Percentiles rank a stretch among this genome's conserved stretches.
Evolutionary conservation across 2,113 vertebrate genomes (phyloP).

Genomic region (Probosciger aterrimus): DNA sequence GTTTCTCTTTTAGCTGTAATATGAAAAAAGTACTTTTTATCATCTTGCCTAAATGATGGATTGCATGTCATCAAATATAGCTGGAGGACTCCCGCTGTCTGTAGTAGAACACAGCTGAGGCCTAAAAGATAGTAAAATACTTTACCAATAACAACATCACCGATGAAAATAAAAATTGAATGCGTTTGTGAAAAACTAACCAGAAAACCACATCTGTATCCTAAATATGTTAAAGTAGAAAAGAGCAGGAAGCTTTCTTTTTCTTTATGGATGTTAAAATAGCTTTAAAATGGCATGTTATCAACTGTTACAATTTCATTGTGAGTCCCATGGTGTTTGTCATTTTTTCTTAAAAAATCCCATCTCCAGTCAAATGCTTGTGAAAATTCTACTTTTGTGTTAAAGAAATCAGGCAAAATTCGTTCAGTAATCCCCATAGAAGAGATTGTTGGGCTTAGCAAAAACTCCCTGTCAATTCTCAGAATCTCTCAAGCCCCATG

Average conservation of each 20-base stretch:
- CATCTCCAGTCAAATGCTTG: background rate
- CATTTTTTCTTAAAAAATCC: background rate
- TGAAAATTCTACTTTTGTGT: background rate
- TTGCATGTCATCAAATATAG: background rate
- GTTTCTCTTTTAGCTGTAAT: background rate
- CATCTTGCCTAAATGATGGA: background rate
- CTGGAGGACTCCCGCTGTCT: background rate
- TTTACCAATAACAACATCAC: background rate
- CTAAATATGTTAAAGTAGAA: background rate
- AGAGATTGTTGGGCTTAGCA: background rate
- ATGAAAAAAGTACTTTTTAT: background rate
- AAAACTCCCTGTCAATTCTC: background rate
- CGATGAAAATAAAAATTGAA: background rate
- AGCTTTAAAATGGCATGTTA: background rate
- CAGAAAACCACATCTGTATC: background rate
- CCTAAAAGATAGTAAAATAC: background rate
- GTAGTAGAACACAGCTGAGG: background rate
- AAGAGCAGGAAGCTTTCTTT: background rate
- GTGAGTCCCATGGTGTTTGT: background rate
- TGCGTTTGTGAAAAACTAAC: background rate
- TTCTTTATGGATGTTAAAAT: background rate
- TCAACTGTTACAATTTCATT: background rate
- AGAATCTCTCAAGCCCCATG: background rate
- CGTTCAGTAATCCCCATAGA: background rate
- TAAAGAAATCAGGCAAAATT: background rate